These are phyloP conservation scores for Monoplex corrugatus DNA, from an alignment of 2,888 invertebrate genomes.

Conservation along the genomic window DNA sequence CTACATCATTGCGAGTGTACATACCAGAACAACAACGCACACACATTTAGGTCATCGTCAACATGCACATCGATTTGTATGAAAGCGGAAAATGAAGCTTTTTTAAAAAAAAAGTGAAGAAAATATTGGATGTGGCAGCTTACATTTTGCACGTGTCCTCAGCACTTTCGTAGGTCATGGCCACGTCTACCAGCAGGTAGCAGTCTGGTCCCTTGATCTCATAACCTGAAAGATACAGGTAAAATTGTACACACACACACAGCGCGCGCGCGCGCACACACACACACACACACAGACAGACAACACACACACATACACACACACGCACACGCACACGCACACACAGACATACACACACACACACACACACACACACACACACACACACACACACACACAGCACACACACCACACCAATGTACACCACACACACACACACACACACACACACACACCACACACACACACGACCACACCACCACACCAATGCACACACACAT, in stretches of 20 bases:
- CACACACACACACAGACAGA: conserved; percentile 21
- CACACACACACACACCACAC: background rate
- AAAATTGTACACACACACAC: background rate
- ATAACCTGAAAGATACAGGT: conserved; percentile 47
- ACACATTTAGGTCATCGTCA: no score
- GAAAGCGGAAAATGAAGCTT: background rate
- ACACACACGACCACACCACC: background rate
- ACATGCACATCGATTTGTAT: no score
- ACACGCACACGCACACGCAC: background rate
- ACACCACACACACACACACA: conserved; percentile 28
- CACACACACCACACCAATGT: conserved; percentile 13
- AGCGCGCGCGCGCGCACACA: background rate
- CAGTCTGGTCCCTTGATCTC: conserved; percentile 48
- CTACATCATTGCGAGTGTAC: no score
- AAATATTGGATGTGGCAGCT: background rate
- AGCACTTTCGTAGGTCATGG: conserved; percentile 39
- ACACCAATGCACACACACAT: background rate
- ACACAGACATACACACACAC: background rate
- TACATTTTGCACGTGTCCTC: conserved; percentile 47
- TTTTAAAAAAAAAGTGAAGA: background rate
- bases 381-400: background rate
- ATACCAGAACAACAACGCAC: no score
- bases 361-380: background rate
- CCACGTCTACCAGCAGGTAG: conserved; percentile 38
- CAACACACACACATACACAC: background rate